Base-by-base conservation (phyloP, 2,888 invertebrate genomes). In the Tricholauxania praeusta region DNA sequence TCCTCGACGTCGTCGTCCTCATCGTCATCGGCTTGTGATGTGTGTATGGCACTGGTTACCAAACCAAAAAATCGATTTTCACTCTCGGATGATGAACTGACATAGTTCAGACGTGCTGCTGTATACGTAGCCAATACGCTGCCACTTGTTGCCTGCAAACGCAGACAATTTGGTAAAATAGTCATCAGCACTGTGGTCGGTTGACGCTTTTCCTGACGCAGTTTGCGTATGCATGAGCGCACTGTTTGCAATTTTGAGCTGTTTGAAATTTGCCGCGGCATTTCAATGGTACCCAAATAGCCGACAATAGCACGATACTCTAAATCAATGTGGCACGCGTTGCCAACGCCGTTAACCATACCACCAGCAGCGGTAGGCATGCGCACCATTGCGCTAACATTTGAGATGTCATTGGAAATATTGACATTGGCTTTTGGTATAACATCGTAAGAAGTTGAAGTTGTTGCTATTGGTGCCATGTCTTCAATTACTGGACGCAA, bases 231-330 rank as follows among this genome's bases (percentile, higher is more conserved):
- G 76, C 97, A 97, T 72, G 93, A 95, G 73, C 95, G 91, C 17
- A 97, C 93, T 19, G 94, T 92, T 85, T 93, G 91, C 78, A 94
- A 87, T 71, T 96, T 92, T 15, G 93, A 92, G 55, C 92, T 92
- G 62, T 92, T 91, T 68, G 93, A 89, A 59, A 94, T 89, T 78
- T 95, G 93, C 85, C 93, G 93, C 0, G 98, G 97, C 89, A 98
- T 97, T 88, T 98, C 98, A 76, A 98, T 96, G 1, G 98, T 97
- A 28, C 98, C 98, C 64, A 98, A 89, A 87, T 98, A 98, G 1
- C 97, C 97, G 1, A 98, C 96, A 3, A 98, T 92, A 0, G 94
- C 95, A 79, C 94, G 92, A 82, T 93, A 94, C 76, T 94, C 94
- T 12, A 94, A 89, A 0, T 92, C 84, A 89, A 87, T 77, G 60